Evolutionary conservation across 2,797 vertebrate genomes (phyloP).

Genomic region (Tenualosa thibaudeaui): DNA sequence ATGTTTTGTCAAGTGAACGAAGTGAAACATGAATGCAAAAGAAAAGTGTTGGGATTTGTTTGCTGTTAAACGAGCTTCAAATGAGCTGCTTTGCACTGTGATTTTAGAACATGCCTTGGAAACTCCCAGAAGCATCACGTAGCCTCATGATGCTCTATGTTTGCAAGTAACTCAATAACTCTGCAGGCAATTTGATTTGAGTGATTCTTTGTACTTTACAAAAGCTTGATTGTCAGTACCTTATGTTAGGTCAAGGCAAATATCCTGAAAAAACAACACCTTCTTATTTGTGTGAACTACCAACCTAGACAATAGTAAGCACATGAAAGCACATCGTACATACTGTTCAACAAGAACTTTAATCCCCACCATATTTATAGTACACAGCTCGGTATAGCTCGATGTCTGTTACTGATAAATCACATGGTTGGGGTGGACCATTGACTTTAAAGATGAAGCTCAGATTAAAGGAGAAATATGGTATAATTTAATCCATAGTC

Average conservation of each 20-base stretch:
- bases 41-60: background rate
- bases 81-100: background rate
- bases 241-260: background rate
- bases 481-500: no score
- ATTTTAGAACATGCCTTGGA: background rate
- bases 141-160: background rate
- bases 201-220: background rate
- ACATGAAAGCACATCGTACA: background rate
- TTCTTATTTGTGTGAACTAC: background rate
- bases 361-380: background rate
- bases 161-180: slow-evolving; percentile 18
- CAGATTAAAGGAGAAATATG: no score
- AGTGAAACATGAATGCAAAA: background rate
- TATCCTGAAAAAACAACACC: background rate
- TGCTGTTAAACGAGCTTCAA: background rate
- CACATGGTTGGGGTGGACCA: background rate
- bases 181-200: slow-evolving; percentile 21
- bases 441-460: background rate
- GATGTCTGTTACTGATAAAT: background rate
- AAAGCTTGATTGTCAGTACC: background rate
- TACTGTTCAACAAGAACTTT: background rate
- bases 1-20: background rate
- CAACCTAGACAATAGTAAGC: background rate
- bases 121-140: background rate
- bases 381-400: background rate